Evolutionary conservation across 2,888 invertebrate genomes (phyloP).

Genomic region (Sesia apiformis): DNA sequence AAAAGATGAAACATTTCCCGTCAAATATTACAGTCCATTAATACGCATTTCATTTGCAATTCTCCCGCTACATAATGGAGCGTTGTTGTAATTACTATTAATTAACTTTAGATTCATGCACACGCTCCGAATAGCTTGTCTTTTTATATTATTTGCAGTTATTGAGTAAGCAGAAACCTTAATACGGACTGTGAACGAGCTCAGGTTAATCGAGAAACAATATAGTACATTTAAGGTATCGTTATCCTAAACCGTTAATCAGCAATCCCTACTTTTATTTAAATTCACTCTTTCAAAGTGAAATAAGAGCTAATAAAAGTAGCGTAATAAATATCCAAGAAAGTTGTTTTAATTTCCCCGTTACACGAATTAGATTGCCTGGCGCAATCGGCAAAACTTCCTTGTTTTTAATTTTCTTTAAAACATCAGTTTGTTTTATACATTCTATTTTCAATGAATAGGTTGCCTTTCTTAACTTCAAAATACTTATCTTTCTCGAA

Average conservation of each 20-base stretch:
- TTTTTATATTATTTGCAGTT: constrained; percentile 14
- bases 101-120: constrained; percentile 26
- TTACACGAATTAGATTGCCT: constrained; percentile 67
- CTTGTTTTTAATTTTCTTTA: constrained; percentile 74
- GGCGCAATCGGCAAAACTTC: constrained; percentile 68
- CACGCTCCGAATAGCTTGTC: constrained; percentile 10
- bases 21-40: constrained; percentile 21
- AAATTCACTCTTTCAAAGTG: constrained; percentile 47
- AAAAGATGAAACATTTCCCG: constrained; percentile 16
- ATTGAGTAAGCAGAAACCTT: constrained; percentile 5
- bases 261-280: constrained; percentile 31
- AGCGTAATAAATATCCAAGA: constrained; percentile 71
- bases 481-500: constrained; percentile 52
- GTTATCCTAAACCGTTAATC: constrained; percentile 12
- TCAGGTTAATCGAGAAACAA: not conserved
- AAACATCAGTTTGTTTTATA: constrained; percentile 65
- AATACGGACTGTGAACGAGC: not conserved
- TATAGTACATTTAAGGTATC: not conserved
- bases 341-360: constrained; percentile 73
- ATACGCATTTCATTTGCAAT: constrained; percentile 23
- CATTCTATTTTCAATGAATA: constrained; percentile 65
- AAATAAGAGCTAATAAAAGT: constrained; percentile 56
- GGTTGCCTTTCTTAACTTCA: constrained; percentile 64
- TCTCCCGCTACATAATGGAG: constrained; percentile 25
- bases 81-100: constrained; percentile 32